A percentile compares a stretch with the other conserved stretches of the same genome.
phyloP scores from a whole-genome alignment of 2,113 vertebrate species.

The Puntigrus tetrazona region DNA sequence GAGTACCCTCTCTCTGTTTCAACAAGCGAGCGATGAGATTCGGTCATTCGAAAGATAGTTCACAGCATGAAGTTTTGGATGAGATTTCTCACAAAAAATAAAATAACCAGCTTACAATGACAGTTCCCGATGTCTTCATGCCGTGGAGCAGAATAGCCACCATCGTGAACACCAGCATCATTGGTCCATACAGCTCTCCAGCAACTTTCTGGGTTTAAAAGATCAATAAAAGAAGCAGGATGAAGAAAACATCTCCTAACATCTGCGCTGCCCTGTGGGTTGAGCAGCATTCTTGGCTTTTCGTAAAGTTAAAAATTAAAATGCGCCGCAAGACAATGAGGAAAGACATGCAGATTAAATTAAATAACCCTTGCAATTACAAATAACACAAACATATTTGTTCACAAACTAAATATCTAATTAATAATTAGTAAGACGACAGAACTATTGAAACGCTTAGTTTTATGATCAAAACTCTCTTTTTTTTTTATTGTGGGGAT shows the following conservation, averaged over 20 bases:
- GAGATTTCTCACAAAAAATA: too few relatives aligned
- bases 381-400: not conserved
- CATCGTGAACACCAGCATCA: conserved; percentile 97
- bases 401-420: not conserved
- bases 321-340: not conserved
- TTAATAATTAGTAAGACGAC: not conserved
- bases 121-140: conserved; percentile 97
- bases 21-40: conserved; percentile 40
- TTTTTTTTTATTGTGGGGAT: not conserved
- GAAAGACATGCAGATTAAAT: not conserved
- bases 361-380: not conserved
- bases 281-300: not conserved
- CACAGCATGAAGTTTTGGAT: not conserved
- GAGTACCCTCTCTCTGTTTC: conserved; percentile 91
- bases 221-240: not conserved
- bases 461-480: not conserved
- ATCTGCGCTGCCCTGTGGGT: not conserved
- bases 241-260: not conserved
- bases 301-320: not conserved
- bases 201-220: conserved; percentile 85
- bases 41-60: too few relatives aligned
- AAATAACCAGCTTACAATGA: conserved; percentile 97
- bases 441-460: not conserved
- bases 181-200: conserved; percentile 93
- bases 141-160: conserved; percentile 96